Evolutionary conservation across 2,797 vertebrate species (phyloP).

Genomic region (Acanthis flammea): DNA sequence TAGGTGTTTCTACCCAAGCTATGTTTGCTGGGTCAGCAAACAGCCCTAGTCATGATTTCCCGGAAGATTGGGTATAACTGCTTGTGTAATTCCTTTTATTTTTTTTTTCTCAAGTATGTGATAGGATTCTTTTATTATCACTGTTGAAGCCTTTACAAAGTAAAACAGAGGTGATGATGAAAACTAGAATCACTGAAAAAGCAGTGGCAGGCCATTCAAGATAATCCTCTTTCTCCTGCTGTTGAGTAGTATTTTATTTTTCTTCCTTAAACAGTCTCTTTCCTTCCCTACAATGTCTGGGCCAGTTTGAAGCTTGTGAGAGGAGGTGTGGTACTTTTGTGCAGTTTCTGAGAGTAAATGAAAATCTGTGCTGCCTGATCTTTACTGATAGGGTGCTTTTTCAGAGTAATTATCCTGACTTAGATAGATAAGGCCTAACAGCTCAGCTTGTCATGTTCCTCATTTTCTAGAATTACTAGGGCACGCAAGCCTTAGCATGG

Average conservation of each 20-base stretch:
- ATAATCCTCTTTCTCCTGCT: not conserved
- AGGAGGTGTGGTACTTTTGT: not conserved
- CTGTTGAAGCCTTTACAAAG: not conserved
- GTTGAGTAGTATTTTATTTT: not conserved
- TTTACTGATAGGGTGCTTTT: not conserved
- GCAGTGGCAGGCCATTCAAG: not conserved
- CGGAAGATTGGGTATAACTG: not conserved
- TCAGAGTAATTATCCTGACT: not conserved
- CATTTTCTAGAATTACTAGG: not conserved
- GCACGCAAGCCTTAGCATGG: not conserved
- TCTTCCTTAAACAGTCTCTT: not conserved
- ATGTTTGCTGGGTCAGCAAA: not conserved
- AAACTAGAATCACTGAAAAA: not conserved
- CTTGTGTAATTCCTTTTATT: accelerated
- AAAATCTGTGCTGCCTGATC: not conserved
- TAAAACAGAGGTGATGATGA: not conserved
- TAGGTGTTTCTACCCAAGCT: not conserved
- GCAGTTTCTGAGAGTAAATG: not conserved
- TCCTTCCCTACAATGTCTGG: not conserved
- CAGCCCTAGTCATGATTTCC: not conserved
- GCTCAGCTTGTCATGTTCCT: not conserved
- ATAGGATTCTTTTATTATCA: not conserved
- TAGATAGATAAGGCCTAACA: not conserved
- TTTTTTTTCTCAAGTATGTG: not conserved
- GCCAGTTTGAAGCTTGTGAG: accelerated